phyloP scores from a whole-genome alignment of 2,888 invertebrate species.

The Bombylius discolor region DNA sequence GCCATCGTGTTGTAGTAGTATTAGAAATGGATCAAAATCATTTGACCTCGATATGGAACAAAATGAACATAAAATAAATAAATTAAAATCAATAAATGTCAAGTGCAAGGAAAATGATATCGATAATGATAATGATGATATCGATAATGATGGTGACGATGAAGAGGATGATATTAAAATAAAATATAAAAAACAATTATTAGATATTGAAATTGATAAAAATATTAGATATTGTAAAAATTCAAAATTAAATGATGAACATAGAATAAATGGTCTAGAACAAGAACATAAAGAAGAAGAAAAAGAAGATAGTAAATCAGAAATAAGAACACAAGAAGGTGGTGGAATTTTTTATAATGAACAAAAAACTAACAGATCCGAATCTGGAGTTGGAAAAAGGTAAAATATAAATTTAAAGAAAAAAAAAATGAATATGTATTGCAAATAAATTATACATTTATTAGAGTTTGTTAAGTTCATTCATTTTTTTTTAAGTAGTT shows the following conservation, averaged over 20 bases:
- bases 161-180: too few species aligned
- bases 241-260: not conserved
- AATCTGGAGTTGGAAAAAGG: conserved; percentile 11
- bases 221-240: not conserved
- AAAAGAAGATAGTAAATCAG: conserved; percentile 20
- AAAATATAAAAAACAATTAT: not conserved
- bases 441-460: too few species aligned
- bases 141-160: too few species aligned
- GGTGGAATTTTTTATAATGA: conserved; percentile 14
- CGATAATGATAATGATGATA: too few species aligned
- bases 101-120: too few species aligned
- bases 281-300: not conserved
- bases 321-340: too few species aligned
- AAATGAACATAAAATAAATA: not conserved
- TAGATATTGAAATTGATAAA: too few species aligned
- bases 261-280: not conserved
- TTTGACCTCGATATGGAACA: not conserved
- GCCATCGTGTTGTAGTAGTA: not conserved
- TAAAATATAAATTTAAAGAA: not conserved
- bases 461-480: too few species aligned
- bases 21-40: not conserved
- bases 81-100: not conserved
- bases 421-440: too few species aligned
- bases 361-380: conserved; percentile 6
- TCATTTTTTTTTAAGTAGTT: too few species aligned